A percentile compares a stretch with the other conserved stretches of the same genome.
phyloP scores from a whole-genome alignment of 53 echinoderm and acorn worm species.

The Henricia sp. region DNA sequence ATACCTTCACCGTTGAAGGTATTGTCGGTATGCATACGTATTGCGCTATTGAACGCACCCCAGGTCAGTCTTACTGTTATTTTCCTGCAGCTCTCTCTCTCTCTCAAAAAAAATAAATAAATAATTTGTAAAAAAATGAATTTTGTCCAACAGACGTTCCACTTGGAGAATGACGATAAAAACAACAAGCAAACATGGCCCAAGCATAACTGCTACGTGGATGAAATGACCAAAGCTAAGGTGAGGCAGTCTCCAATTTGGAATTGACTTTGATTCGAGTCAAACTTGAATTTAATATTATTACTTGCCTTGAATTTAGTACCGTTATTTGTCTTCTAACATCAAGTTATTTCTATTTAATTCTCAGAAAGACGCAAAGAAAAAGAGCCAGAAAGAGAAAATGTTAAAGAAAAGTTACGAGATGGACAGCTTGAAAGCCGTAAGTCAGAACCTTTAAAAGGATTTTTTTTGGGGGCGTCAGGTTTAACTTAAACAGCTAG shows the following conservation, averaged over 20 bases:
- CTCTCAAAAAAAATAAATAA: not conserved
- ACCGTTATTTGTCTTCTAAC: too few species aligned
- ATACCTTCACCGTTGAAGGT: too few species aligned
- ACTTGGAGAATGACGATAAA: conserved; percentile 96
- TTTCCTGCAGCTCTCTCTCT: too few species aligned
- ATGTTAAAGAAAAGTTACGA: conserved; percentile 92
- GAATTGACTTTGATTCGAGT: too few species aligned
- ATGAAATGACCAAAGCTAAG: conserved; percentile 69
- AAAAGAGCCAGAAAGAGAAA: conserved; percentile 86
- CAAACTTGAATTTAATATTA: too few species aligned
- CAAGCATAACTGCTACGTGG: conserved; percentile 93
- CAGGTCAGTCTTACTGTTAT: too few species aligned
- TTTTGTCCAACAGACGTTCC: conserved; percentile 83
- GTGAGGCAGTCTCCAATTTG: too few species aligned
- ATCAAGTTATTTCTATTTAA: not conserved
- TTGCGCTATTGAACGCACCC: too few species aligned
- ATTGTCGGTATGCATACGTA: too few species aligned
- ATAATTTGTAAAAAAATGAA: too few species aligned
- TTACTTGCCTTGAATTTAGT: too few species aligned
- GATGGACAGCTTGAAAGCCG: conserved; percentile 89
- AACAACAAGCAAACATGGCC: conserved; percentile 88
- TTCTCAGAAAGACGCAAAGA: conserved; percentile 79
- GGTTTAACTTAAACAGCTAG: not conserved
- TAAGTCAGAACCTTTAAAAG: conserved; percentile 47
- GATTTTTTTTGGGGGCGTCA: not conserved